These are phyloP conservation scores for Drosophila carrolli DNA, from an alignment of 1,140 invertebrate genomes.

Conservation along the genomic window DNA sequence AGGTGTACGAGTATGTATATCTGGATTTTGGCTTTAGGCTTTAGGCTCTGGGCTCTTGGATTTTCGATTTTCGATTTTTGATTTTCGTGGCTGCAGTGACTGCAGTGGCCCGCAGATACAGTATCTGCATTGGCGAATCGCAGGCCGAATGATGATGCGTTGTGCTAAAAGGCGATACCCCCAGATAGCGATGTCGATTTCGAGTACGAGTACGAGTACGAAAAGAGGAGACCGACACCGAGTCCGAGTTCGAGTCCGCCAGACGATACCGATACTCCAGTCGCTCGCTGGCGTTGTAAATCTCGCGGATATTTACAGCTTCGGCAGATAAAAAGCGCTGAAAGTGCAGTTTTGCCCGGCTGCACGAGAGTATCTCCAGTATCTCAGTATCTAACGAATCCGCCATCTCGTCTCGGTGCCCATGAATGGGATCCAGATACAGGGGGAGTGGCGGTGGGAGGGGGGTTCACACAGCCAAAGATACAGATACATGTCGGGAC, in stretches of 20 bases:
- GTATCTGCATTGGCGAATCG: slow-evolving; percentile 9
- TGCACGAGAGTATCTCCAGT: slow-evolving; percentile 2
- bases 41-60: no score
- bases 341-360: slow-evolving; percentile 35
- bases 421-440: slow-evolving; percentile 31
- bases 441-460: no score
- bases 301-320: slow-evolving; percentile 83
- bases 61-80: no score
- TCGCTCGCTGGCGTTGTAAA: slow-evolving; percentile 65
- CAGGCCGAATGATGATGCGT: slow-evolving; percentile 5
- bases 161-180: background rate
- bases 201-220: slow-evolving; percentile 11
- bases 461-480: slow-evolving; percentile 1
- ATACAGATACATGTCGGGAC: slow-evolving; percentile 27
- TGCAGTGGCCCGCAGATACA: slow-evolving; percentile 3
- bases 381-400: slow-evolving; percentile 23
- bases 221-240: slow-evolving; percentile 1
- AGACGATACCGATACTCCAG: slow-evolving; percentile 41
- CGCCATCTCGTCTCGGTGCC: slow-evolving; percentile 57
- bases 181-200: background rate
- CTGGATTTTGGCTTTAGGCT: background rate
- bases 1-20: slow-evolving; percentile 19
- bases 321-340: slow-evolving; percentile 66
- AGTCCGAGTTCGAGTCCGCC: slow-evolving; percentile 26
- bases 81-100: slow-evolving; percentile 1